Conservation (phyloP, 30 jellyfish, hydroid and myxozoan genomes). For the Pelagia noctiluca region DNA sequence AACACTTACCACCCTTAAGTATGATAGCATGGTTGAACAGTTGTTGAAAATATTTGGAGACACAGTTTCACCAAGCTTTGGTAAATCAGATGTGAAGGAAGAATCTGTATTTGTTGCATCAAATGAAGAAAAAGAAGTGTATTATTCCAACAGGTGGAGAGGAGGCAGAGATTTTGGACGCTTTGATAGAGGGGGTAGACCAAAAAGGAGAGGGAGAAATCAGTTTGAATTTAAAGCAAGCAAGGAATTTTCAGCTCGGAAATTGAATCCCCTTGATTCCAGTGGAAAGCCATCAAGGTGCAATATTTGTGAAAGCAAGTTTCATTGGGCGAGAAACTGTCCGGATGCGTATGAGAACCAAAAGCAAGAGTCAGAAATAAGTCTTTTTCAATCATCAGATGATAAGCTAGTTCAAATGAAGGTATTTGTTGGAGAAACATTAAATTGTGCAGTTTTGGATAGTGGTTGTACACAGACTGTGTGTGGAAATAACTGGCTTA, state of each 20-base stretch:
- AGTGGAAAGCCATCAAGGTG: constrained; percentile 53
- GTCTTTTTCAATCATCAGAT: constrained; percentile 2
- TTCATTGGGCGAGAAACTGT: constrained; percentile 63
- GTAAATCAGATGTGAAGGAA: constrained; percentile 21
- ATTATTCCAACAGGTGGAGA: constrained; percentile 20
- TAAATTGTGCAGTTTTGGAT: constrained; percentile 27
- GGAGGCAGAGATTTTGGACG: constrained; percentile 43
- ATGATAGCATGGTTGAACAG: constrained; percentile 49
- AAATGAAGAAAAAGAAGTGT: constrained; percentile 10
- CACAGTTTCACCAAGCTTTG: constrained; percentile 13
- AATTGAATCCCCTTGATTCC: constrained; percentile 38
- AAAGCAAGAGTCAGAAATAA: constrained; percentile 2
- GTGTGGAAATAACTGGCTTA: constrained; percentile 12
- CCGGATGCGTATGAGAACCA: constrained; percentile 39
- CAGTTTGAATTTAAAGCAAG: background rate
- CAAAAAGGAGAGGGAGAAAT: constrained; percentile 9
- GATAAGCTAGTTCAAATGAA: constrained; percentile 2
- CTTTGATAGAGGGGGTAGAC: constrained; percentile 12
- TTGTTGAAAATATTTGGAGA: constrained; percentile 39
- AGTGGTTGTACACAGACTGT: constrained; percentile 11
- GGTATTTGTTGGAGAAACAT: constrained; percentile 23
- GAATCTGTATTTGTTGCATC: constrained; percentile 16
- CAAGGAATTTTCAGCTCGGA: background rate
- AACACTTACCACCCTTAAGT: constrained; percentile 28
- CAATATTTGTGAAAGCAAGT: constrained; percentile 44